A percentile compares a stretch with the other conserved stretches of the same genome.
phyloP scores from a whole-genome alignment of 2,888 invertebrate genomes.

The Exocentrus adspersus region DNA sequence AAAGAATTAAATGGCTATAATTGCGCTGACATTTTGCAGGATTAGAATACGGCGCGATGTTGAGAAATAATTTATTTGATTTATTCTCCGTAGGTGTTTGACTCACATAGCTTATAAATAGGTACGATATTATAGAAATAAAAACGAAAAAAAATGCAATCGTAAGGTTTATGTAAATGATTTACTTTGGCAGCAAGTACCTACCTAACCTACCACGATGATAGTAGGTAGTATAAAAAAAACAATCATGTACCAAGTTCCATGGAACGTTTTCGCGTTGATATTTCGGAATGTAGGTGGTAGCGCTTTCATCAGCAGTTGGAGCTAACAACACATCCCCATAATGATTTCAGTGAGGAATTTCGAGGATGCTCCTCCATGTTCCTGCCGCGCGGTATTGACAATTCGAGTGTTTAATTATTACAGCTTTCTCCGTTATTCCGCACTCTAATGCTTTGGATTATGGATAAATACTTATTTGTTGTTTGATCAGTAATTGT shows the following conservation, averaged over 20 bases:
- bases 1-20: neutral
- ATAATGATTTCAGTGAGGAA: too few species aligned
- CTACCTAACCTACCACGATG: neutral
- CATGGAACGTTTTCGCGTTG: too few species aligned
- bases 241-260: too few species aligned
- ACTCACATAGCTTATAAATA: neutral
- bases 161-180: neutral
- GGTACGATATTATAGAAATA: neutral
- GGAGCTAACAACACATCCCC: too few species aligned
- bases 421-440: slow-evolving; percentile 17
- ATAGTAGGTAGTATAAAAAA: too few species aligned
- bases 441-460: slow-evolving; percentile 11
- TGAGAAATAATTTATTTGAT: slow-evolving; percentile 1
- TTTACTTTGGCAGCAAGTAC: neutral
- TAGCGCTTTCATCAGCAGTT: too few species aligned
- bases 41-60: neutral
- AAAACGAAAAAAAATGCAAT: neutral
- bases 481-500: slow-evolving; percentile 19
- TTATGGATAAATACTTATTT: slow-evolving; percentile 3
- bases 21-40: neutral
- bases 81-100: neutral
- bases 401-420: slow-evolving; percentile 24
- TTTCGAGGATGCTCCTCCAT: neutral
- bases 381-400: slow-evolving; percentile 11
- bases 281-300: too few species aligned